These are phyloP conservation scores for Triops cancriformis DNA, from an alignment of 1,140 invertebrate genomes.

Conservation along the genomic window DNA sequence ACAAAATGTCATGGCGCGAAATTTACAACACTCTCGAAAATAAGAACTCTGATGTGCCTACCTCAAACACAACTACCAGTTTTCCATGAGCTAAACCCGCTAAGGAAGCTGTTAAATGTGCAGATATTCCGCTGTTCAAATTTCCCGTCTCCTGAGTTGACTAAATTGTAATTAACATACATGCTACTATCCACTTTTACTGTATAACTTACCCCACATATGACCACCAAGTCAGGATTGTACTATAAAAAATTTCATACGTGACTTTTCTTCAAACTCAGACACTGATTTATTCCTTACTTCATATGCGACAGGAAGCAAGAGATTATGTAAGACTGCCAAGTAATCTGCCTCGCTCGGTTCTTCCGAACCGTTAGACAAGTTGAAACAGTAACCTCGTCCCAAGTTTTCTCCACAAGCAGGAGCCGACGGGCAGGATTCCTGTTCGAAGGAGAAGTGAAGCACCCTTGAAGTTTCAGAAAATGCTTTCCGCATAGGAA, in stretches of 20 bases:
- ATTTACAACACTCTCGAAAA: too few relatives aligned
- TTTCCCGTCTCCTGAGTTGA: slow-evolving; percentile 80
- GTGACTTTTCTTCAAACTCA: too few relatives aligned
- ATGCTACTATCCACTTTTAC: neutral
- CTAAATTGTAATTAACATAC: neutral
- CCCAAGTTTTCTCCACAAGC: neutral
- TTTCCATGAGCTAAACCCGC: slow-evolving; percentile 61
- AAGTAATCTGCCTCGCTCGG: neutral
- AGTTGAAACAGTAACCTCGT: neutral
- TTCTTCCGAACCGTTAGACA: neutral
- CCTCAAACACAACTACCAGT: slow-evolving; percentile 72
- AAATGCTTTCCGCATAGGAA: neutral
- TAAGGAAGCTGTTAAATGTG: slow-evolving; percentile 67
- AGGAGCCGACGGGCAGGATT: neutral
- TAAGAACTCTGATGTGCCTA: too few relatives aligned
- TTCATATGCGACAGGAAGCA: neutral
- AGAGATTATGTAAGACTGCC: neutral
- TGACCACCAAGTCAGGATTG: neutral
- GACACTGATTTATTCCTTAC: neutral
- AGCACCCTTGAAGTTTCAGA: neutral
- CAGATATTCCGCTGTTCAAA: slow-evolving; percentile 75
- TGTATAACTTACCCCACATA: neutral
- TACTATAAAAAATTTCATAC: neutral
- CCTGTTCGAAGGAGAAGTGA: neutral
- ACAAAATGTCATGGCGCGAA: slow-evolving; percentile 26